phyloP scores from a whole-genome alignment of 2,113 vertebrate species.

The Chamaetylas fuelleborni region DNA sequence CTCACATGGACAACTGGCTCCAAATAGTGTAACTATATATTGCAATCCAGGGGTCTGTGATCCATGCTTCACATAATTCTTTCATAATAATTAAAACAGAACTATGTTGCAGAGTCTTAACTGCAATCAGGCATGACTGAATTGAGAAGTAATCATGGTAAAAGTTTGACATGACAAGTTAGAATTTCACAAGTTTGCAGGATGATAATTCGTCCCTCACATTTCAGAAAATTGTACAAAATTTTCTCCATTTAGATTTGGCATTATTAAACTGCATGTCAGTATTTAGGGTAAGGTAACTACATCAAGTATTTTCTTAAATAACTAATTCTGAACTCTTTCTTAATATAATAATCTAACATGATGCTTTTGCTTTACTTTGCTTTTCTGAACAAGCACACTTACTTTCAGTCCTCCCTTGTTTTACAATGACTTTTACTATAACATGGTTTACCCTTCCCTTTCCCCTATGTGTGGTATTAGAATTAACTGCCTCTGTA shows the following conservation, averaged over 20 bases:
- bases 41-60: not conserved
- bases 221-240: not conserved
- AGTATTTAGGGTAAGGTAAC: not conserved
- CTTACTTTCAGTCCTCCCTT: not conserved
- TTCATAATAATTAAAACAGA: not conserved
- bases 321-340: not conserved
- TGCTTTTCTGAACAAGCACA: not conserved
- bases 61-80: not conserved
- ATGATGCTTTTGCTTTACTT: not conserved
- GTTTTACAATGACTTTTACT: not conserved
- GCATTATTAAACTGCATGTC: not conserved
- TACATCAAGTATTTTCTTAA: not conserved
- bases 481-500: not conserved
- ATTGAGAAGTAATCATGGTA: not conserved
- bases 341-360: not conserved
- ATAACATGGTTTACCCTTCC: not conserved
- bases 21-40: accelerated
- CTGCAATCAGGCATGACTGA: not conserved
- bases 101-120: not conserved
- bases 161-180: not conserved
- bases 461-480: not conserved
- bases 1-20: not conserved
- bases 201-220: not conserved
- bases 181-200: not conserved
- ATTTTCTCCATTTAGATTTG: not conserved